Evolutionary conservation across 2,797 vertebrate species (phyloP).

Genomic region (Micromesistius poutassou): DNA sequence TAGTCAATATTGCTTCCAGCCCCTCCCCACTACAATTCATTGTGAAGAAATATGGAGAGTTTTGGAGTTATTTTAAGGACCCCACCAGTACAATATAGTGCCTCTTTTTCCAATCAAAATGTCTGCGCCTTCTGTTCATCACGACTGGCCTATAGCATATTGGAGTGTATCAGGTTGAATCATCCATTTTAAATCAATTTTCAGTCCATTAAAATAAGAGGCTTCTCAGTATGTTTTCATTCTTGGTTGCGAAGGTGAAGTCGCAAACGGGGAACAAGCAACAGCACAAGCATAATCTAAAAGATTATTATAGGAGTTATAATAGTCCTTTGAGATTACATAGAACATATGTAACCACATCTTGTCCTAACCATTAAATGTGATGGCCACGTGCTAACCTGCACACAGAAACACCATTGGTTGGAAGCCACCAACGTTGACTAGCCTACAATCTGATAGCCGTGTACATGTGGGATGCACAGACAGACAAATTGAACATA

Average conservation of each 20-base stretch:
- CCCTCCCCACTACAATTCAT: not conserved
- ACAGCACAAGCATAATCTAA: constrained; percentile 24
- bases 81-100: not conserved
- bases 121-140: not conserved
- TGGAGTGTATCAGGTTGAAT: not conserved
- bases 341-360: constrained; percentile 47
- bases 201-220: constrained; percentile 20
- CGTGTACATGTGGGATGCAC: constrained; percentile 24
- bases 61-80: not conserved
- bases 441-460: constrained; percentile 11
- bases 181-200: constrained; percentile 28
- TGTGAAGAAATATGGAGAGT: constrained; percentile 4
- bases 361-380: not conserved
- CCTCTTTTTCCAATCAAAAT: not conserved
- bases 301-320: constrained; percentile 37
- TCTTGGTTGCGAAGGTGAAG: not conserved
- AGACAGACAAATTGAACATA: constrained; percentile 37
- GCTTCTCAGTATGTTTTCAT: not conserved
- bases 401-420: not conserved
- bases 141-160: not conserved
- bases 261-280: not conserved
- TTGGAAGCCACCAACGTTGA: not conserved
- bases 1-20: constrained; percentile 11
- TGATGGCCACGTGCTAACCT: not conserved
- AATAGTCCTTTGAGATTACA: constrained; percentile 31